Evolutionary conservation across 2,888 invertebrate species (phyloP), one percentile per base, ranked within the genome.

Genomic region (Sminthurinus aureus): DNA sequence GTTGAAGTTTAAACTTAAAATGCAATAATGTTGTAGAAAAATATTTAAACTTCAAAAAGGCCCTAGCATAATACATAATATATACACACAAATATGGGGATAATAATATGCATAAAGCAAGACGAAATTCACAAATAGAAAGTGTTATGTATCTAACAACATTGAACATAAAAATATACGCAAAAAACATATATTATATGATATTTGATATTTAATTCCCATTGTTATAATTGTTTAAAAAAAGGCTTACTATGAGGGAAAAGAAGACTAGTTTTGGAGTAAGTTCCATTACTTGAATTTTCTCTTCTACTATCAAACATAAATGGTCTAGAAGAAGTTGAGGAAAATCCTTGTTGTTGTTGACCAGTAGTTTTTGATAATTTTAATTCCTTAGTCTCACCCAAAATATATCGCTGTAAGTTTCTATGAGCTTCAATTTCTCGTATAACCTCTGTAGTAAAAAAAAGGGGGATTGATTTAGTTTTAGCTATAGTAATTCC

Each of bases 351-450:
- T 52, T 52, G 52, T 12, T 77, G 77, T 15, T 52, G 51, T 0
- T 50, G 20, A n/a, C 77, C 58, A 58, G 77, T 3, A 50, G 20
- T 22, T 8, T 24, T 22, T 3, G 79, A 6, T 50, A 79, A 12
- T 20, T 20, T 58, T 1, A 81, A 75, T 20, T 81, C 81, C 22
- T 73, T 75, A n/a, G 80, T 51, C 12, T 84, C 84, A 52, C 84
- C 84, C 20, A 83, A 38, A 18, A 83, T 26, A 73, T 83, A 83
- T 67, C 84, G 22, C 50, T 84, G 83, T 15, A 84, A 58, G 66
- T 84, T 84, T 4, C 83, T 73, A 52, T 83, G 80, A 0, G 83
- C 74, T 22, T 80, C 74, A 20, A 79, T 75, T 15, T 71, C 83
- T 0, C 78, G 66, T 15, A 71, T 52, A 12, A 84, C 83, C 12